A percentile compares a stretch with the other conserved stretches of the same genome.
phyloP scores from a whole-genome alignment of 2,113 vertebrate genomes.

The Eudyptes chrysolophus region DNA sequence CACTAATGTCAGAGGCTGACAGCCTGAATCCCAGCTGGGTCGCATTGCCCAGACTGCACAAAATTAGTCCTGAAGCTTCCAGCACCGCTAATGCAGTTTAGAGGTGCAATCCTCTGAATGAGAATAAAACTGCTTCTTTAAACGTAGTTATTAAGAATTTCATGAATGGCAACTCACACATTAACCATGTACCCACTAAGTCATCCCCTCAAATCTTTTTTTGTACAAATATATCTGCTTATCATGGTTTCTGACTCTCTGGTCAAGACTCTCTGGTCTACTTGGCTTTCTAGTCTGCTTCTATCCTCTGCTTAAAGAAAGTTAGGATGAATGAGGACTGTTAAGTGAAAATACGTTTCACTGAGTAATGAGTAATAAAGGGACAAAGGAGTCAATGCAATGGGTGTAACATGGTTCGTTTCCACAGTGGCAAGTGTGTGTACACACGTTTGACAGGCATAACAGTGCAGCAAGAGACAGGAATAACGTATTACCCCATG shows the following conservation, averaged over 20 bases:
- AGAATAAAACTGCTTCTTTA: neutral
- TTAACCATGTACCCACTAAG: neutral
- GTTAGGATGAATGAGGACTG: neutral
- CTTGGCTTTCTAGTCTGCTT: neutral
- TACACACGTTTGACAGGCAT: slow-evolving; percentile 49
- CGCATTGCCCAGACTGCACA: fast-evolving
- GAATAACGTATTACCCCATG: slow-evolving; percentile 92
- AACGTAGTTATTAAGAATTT: neutral
- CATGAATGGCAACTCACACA: neutral
- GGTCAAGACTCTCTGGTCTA: neutral
- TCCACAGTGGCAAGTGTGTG: slow-evolving; percentile 44
- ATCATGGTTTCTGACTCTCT: neutral
- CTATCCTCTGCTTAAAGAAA: neutral
- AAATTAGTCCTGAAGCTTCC: neutral
- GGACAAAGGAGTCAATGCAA: neutral
- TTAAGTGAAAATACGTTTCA: neutral
- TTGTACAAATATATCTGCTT: neutral
- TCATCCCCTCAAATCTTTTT: neutral
- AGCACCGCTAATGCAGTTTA: neutral
- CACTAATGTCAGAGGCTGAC: too few species aligned
- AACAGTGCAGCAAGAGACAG: slow-evolving; percentile 63
- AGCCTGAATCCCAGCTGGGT: neutral
- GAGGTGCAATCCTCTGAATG: neutral
- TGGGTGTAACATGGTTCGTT: slow-evolving; percentile 27
- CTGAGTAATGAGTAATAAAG: neutral